These are phyloP conservation scores for Drosophila ambigua DNA, from an alignment of 1,140 invertebrate genomes.

Conservation along the genomic window DNA sequence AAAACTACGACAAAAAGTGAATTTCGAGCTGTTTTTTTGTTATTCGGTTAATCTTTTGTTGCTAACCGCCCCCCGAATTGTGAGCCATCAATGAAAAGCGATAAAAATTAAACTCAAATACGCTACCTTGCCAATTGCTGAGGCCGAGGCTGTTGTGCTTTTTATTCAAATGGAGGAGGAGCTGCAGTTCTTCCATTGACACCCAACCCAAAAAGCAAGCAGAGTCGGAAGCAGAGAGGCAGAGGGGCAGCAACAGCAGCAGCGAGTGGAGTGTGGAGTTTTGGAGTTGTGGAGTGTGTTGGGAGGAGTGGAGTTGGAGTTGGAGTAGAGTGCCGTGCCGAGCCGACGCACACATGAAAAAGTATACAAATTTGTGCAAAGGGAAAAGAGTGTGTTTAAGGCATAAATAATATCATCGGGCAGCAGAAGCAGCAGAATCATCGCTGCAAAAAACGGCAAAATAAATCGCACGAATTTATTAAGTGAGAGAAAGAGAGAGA, in stretches of 20 bases:
- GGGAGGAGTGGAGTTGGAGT: too few relatives aligned
- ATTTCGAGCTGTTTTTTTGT: conserved; percentile 31
- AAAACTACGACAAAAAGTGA: conserved; percentile 37
- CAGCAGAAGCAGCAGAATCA: too few relatives aligned
- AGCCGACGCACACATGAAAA: too few relatives aligned
- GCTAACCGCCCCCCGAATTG: neutral
- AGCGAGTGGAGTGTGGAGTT: conserved; percentile 20
- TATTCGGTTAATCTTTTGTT: conserved; percentile 32
- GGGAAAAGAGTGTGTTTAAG: too few relatives aligned
- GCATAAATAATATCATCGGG: too few relatives aligned
- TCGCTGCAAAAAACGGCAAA: too few relatives aligned
- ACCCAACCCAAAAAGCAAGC: conserved; percentile 74
- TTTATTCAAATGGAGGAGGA: conserved; percentile 49
- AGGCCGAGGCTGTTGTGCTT: neutral
- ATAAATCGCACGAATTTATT: conserved; percentile 10
- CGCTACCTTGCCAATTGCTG: too few relatives aligned
- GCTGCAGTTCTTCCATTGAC: conserved; percentile 62
- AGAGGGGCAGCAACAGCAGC: conserved; percentile 22
- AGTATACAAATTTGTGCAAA: too few relatives aligned
- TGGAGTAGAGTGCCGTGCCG: too few relatives aligned
- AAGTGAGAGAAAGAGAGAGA: conserved; percentile 2
- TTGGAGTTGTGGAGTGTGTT: too few relatives aligned
- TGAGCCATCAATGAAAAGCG: too few relatives aligned
- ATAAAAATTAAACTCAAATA: too few relatives aligned
- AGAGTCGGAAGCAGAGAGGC: conserved; percentile 42